phyloP scores from a whole-genome alignment of 2,888 invertebrate species.

The Petrophora chlorosata region DNA sequence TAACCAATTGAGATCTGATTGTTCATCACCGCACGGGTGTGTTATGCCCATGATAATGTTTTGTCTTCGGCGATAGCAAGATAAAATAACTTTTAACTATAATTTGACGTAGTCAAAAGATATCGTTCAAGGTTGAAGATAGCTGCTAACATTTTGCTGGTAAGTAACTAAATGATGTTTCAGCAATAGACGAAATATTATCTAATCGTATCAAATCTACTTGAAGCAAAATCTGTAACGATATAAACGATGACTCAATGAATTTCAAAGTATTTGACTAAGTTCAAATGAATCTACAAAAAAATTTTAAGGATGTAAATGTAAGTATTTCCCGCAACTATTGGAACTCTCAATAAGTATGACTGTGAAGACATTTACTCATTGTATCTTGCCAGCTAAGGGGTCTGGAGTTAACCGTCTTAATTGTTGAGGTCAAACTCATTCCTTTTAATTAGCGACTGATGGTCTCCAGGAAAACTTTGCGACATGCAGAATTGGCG shows the following conservation, averaged over 20 bases:
- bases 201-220: conserved; percentile 13
- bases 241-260: conserved; percentile 3
- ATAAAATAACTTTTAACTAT: conserved; percentile 41
- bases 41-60: conserved; percentile 42
- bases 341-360: too few species aligned
- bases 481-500: conserved; percentile 37
- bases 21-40: conserved; percentile 38
- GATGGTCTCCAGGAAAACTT: conserved; percentile 43
- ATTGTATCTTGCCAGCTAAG: conserved; percentile 6
- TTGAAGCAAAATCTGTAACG: too few species aligned
- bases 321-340: too few species aligned
- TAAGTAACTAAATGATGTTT: conserved; percentile 9
- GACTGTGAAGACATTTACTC: too few species aligned
- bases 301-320: too few species aligned
- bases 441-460: conserved; percentile 71
- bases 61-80: conserved; percentile 47
- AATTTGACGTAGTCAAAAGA: conserved; percentile 43
- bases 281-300: too few species aligned
- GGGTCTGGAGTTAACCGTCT: conserved; percentile 38
- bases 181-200: conserved; percentile 1
- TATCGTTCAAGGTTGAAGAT: conserved; percentile 40
- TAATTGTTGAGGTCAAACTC: conserved; percentile 80
- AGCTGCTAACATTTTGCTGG: conserved; percentile 22
- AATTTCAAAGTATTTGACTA: too few species aligned
- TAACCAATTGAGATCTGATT: conserved; percentile 41